A percentile compares a stretch with the other conserved stretches of the same genome.
Evolutionary conservation across 1,140 invertebrate species (phyloP).

Genomic region (Acyrthosiphon pisum): DNA sequence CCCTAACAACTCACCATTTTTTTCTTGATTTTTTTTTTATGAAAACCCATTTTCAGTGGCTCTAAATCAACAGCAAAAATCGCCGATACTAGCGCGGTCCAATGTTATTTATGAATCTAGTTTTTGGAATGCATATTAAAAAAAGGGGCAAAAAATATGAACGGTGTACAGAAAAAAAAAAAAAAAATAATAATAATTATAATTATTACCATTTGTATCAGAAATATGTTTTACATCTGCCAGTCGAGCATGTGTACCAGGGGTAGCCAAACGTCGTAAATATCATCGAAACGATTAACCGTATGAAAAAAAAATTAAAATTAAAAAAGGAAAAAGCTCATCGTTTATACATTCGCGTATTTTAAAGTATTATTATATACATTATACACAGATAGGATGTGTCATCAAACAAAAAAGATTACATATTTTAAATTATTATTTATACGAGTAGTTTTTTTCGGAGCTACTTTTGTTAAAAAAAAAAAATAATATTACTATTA

Average conservation of each 20-base stretch:
- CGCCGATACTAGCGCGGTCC: constrained; percentile 38
- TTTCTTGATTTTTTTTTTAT: constrained; percentile 27
- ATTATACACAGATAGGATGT: background rate
- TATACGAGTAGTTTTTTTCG: constrained; percentile 6
- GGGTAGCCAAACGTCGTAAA: constrained; percentile 44
- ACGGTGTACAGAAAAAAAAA: constrained; percentile 12
- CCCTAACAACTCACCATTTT: background rate
- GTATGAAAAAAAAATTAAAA: constrained; percentile 1
- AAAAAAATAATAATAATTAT: constrained; percentile 35
- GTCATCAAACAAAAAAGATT: constrained; percentile 18
- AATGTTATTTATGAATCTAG: constrained; percentile 56
- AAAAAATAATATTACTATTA: background rate
- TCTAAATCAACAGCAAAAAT: constrained; percentile 53
- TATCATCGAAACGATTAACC: constrained; percentile 49
- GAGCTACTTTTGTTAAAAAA: background rate
- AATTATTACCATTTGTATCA: constrained; percentile 49
- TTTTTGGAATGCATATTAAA: constrained; percentile 44
- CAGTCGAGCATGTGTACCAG: background rate
- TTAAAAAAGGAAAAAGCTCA: background rate
- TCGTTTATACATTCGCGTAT: constrained; percentile 6
- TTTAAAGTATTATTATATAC: background rate
- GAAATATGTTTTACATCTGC: constrained; percentile 56
- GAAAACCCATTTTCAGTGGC: constrained; percentile 50
- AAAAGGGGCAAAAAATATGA: background rate
- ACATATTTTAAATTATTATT: background rate